Conservation (phyloP, 2,113 vertebrate genomes). For the Cairina moschata region DNA sequence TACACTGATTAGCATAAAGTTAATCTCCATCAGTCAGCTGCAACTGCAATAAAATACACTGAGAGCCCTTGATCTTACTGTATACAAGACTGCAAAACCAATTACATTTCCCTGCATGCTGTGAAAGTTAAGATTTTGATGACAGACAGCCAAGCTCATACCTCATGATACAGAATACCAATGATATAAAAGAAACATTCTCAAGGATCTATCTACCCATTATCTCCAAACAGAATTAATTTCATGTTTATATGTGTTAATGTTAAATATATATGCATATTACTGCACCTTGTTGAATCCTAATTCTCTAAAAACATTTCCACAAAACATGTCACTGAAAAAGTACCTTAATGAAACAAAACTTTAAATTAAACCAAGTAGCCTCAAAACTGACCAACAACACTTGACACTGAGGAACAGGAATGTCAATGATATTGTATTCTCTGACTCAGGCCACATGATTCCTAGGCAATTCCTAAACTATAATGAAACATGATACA, state of each 20-base stretch:
- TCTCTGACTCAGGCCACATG: not conserved
- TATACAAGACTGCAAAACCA: conserved; percentile 15
- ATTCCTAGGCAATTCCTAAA: not conserved
- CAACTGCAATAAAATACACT: not conserved
- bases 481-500: not conserved
- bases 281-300: not conserved
- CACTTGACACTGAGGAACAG: not conserved
- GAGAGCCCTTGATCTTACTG: not conserved
- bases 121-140: not conserved
- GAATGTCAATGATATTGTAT: not conserved
- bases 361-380: not conserved
- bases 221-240: not conserved
- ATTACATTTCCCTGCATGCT: conserved; percentile 15
- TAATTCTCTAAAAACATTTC: not conserved
- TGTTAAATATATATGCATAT: not conserved
- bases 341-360: not conserved
- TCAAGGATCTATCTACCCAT: not conserved
- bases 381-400: not conserved
- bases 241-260: not conserved
- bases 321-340: not conserved
- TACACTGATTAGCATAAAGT: not conserved
- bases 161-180: not conserved
- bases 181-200: not conserved
- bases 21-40: not conserved
- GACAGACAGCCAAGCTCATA: not conserved